Evolutionary conservation across 2,113 vertebrate species (phyloP).

Genomic region (Maccullochella peelii): DNA sequence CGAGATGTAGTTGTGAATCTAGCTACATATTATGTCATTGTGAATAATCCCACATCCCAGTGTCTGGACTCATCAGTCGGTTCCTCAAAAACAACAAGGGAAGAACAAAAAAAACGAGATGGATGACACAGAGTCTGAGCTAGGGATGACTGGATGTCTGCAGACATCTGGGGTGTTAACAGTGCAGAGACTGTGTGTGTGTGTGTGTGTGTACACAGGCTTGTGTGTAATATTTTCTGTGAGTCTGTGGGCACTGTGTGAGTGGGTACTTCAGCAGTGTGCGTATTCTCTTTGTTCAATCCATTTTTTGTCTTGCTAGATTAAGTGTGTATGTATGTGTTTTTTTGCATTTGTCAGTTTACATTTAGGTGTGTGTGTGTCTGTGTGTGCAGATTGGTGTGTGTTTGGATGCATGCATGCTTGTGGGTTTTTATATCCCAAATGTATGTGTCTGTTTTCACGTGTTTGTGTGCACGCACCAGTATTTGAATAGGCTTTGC

Average conservation of each 20-base stretch:
- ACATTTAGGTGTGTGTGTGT: constrained; percentile 16
- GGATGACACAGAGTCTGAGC: constrained; percentile 69
- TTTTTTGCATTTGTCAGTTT: constrained; percentile 56
- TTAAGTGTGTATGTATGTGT: constrained; percentile 43
- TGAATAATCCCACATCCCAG: constrained; percentile 51
- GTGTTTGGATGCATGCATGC: constrained; percentile 39
- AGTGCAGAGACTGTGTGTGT: constrained; percentile 4
- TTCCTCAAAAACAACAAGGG: constrained; percentile 68
- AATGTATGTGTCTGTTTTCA: constrained; percentile 33
- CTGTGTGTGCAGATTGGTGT: constrained; percentile 8
- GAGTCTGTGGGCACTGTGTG: constrained; percentile 55
- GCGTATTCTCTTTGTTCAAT: constrained; percentile 44
- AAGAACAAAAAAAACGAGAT: constrained; percentile 57
- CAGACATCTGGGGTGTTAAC: constrained; percentile 67
- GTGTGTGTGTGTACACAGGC: neutral
- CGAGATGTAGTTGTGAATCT: constrained; percentile 26
- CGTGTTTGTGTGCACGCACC: constrained; percentile 31
- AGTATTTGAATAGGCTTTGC: constrained; percentile 37
- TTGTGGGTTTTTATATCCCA: constrained; percentile 25
- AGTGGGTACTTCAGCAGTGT: constrained; percentile 41
- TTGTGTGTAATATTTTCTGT: constrained; percentile 34
- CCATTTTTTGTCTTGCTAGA: constrained; percentile 33
- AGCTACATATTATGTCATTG: constrained; percentile 49
- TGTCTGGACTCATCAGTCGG: constrained; percentile 58
- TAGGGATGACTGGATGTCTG: constrained; percentile 69